Evolutionary conservation across 2,888 invertebrate species (phyloP).

Genomic region (Noctua janthe): DNA sequence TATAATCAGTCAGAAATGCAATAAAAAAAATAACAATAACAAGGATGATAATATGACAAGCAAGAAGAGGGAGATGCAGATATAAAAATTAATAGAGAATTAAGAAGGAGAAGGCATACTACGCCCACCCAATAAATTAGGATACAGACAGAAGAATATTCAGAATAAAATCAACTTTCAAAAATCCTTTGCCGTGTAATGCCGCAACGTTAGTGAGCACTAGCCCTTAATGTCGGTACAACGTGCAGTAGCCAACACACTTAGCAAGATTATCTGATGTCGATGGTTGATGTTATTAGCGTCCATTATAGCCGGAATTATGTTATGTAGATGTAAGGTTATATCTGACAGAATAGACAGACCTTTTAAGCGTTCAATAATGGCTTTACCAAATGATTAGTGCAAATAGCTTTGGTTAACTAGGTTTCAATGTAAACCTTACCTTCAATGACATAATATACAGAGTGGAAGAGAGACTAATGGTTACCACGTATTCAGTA

Average conservation of each 20-base stretch:
- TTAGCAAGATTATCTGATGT: slow-evolving; percentile 51
- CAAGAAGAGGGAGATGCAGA: too few relatives aligned
- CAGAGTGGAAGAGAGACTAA: not conserved
- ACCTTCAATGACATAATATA: not conserved
- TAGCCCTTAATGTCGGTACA: slow-evolving; percentile 1
- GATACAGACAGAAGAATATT: not conserved
- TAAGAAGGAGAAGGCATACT: not conserved
- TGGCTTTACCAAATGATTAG: slow-evolving; percentile 1
- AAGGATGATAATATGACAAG: too few relatives aligned
- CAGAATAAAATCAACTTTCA: not conserved
- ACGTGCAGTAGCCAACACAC: slow-evolving; percentile 37
- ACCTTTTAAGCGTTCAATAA: slow-evolving; percentile 24
- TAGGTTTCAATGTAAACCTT: not conserved
- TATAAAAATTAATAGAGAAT: too few relatives aligned
- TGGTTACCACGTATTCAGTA: too few relatives aligned
- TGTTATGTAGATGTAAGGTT: slow-evolving; percentile 19
- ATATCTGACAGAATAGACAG: slow-evolving; percentile 15
- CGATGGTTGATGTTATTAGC: slow-evolving; percentile 43
- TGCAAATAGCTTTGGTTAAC: not conserved
- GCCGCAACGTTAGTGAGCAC: too few relatives aligned
- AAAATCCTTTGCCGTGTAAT: too few relatives aligned
- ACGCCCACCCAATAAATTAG: not conserved
- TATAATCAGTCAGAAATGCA: too few relatives aligned
- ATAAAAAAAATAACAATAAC: too few relatives aligned
- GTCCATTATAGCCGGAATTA: slow-evolving; percentile 32